These are phyloP conservation scores for Seira musarum DNA, from an alignment of 2,888 invertebrate species.

Conservation along the genomic window DNA sequence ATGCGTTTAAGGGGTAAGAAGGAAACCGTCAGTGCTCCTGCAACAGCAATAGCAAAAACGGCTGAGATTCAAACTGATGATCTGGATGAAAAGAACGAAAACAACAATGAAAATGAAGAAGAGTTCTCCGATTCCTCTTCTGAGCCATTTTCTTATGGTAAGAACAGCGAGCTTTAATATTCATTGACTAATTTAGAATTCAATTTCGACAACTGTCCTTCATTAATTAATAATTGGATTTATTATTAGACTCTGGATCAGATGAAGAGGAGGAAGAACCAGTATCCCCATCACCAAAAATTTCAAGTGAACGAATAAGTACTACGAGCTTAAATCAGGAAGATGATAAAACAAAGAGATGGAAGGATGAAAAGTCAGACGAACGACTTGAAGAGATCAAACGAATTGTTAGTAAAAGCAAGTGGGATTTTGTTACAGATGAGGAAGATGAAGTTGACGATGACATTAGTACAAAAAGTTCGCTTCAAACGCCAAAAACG, in stretches of 20 bases:
- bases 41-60: too few species aligned
- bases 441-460: conserved; percentile 31
- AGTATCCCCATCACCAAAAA: conserved; percentile 1
- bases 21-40: too few species aligned
- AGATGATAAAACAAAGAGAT: neutral
- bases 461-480: neutral
- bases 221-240: too few species aligned
- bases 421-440: conserved; percentile 24
- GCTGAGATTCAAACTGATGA: neutral
- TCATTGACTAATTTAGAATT: too few species aligned
- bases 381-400: conserved; percentile 38
- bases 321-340: conserved; percentile 12
- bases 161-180: too few species aligned
- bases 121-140: neutral
- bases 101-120: conserved; percentile 7
- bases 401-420: conserved; percentile 23
- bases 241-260: too few species aligned
- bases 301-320: neutral
- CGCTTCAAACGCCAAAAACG: neutral
- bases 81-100: neutral
- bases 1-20: neutral
- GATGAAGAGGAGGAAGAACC: neutral
- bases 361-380: conserved; percentile 25
- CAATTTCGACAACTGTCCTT: too few species aligned
- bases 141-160: too few species aligned